Base-by-base conservation (phyloP, 2,113 vertebrate genomes). In the Setophaga coronata region DNA sequence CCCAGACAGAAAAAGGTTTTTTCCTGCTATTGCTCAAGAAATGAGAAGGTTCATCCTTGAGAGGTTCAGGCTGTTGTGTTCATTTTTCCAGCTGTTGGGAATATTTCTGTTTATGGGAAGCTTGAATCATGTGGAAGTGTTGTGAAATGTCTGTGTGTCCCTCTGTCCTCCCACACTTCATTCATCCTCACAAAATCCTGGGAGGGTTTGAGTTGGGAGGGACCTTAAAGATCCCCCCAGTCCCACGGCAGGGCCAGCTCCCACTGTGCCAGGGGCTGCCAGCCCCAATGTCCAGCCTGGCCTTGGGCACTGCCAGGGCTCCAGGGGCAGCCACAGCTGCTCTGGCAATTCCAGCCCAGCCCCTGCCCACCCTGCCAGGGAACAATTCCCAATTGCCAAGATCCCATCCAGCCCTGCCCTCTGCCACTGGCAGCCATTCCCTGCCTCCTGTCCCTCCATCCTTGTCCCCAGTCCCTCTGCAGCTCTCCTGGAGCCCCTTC, bases 201-300 rank as follows among this genome's bases (percentile, higher is more conserved):
- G 40, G 5, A 38, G 3, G 7, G 14, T 45, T 28, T 56, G 82
- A 18, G 14, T 1, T 56, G 58, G 31, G 5, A 54, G 6, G 13
- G 23, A 64, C 18, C 58, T 38, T 4, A 38, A 54, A 45, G 1
- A 7, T 9, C 48, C 12, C 2, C 1, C 54, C 36, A 3, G 6
- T 17, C 1, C 8, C 48, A 36, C 8, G 36, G 36, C 36, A 36
- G 69, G 58, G 58, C 33, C 82, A 8, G 18, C 40, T 84, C 2
- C 58, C 81, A 16, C 6, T 17, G 18, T 8, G 36, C 36, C 36
- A 36, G 36, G 36, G 8, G 36, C 36, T 36, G 36, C 36, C 36
- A 36, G 36, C 36, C 31, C 51, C 33, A 50, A 0, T 36, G 18
- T 7, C 78, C 78, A 67, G 10, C 56, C 80, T 29, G 66, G 45